Base-by-base conservation (phyloP, 2,113 vertebrate species). In the Strix aluco region DNA sequence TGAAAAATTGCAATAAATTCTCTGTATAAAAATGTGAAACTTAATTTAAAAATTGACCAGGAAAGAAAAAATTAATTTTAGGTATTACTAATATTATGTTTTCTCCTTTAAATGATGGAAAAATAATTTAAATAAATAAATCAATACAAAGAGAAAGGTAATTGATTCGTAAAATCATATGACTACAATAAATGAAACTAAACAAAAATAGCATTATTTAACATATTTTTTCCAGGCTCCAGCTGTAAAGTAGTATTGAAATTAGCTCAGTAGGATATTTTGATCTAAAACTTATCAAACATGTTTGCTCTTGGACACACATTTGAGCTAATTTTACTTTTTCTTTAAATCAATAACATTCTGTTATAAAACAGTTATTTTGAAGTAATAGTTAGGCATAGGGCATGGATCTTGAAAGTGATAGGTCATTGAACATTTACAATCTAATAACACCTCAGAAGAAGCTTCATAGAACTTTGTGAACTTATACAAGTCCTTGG, bases 381-480 rank as follows among this genome's bases (percentile, higher is more conserved):
- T 72, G 22, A 42, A 30, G 40, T 49, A 89, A 83, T 38, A 23
- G 13, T 55, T 52, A 88, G 30, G 55, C 51, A 42, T 29, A 55
- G 16, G 42, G 4, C 59, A 75, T 72, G 19, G 30, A 70, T 93
- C 74, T 83, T 92, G 57, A 86, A 94, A 83, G 51, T 46, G 21
- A 91, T 71, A 52, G 47, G 83, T 91, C 91, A 86, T 32, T 75
- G 69, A 94, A 86, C n/a, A 3, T 90, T 92, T 84, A 47, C 16
- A 81, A 40, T 81, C 96, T 77, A 89, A 88, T 88, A 89, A 81
- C 57, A 57, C 9, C 26, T 79, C 42, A 70, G 69, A 81, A 93
- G n/a, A 78, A 94, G 71, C 66, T 57, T 67, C 58, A 57, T n/a
- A 85, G 52, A 83, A 90, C 36, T 95, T 95, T 69, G 62, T 69